A percentile compares a stretch with the other conserved stretches of the same genome.
Conservation (phyloP, 1,140 invertebrate genomes). For the Bombus vancouverensis region DNA sequence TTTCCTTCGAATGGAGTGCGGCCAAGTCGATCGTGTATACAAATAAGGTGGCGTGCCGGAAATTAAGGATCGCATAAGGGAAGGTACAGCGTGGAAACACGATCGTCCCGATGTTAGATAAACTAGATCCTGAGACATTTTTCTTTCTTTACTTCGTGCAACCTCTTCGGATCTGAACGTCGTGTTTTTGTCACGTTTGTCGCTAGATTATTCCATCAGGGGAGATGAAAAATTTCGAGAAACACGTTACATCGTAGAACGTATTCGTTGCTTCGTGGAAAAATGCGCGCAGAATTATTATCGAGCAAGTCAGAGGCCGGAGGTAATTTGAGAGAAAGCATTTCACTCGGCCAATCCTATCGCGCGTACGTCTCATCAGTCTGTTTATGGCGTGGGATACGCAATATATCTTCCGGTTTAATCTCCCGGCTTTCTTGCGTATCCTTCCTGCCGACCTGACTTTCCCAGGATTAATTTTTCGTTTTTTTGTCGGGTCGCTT, state of each 20-base stretch:
- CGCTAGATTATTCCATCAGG: not conserved
- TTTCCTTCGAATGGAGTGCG: slow-evolving; percentile 1
- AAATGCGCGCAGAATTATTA: slow-evolving; percentile 30
- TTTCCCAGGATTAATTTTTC: slow-evolving; percentile 19
- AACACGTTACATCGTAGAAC: not conserved
- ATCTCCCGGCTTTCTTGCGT: slow-evolving; percentile 60
- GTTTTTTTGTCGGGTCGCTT: slow-evolving; percentile 4
- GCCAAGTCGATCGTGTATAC: slow-evolving; percentile 52
- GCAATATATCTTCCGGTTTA: slow-evolving; percentile 65
- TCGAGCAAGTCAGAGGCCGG: not conserved
- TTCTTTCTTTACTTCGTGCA: not conserved
- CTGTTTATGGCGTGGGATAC: slow-evolving; percentile 56
- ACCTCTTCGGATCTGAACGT: not conserved
- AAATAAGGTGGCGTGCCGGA: slow-evolving; percentile 65
- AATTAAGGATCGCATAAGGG: slow-evolving; percentile 61
- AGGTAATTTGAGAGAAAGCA: slow-evolving; percentile 31
- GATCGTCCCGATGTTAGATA: not conserved
- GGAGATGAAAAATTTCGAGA: not conserved
- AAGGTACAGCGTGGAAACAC: too few relatives aligned
- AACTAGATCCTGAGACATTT: not conserved
- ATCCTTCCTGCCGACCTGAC: slow-evolving; percentile 42
- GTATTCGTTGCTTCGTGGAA: not conserved
- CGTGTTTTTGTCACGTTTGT: not conserved
- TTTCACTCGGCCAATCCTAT: slow-evolving; percentile 20
- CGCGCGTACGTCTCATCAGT: slow-evolving; percentile 46